Evolutionary conservation across 2,797 vertebrate genomes (phyloP).

Genomic region (Sebastes jordani): DNA sequence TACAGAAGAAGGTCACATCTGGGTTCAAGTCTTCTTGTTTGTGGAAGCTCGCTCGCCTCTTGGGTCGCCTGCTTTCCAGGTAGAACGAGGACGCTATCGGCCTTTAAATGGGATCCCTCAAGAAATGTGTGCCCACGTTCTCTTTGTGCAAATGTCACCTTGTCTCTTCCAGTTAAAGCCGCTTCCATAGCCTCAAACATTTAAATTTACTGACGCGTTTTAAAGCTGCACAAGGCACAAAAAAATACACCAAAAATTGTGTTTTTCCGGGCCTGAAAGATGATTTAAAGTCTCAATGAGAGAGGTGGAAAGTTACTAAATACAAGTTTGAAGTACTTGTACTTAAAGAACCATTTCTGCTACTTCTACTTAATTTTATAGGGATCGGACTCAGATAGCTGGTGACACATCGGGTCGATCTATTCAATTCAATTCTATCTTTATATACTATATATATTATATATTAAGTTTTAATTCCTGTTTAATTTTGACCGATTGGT

Average conservation of each 20-base stretch:
- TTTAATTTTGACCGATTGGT: no score
- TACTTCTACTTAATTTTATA: no score
- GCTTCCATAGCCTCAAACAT: background rate
- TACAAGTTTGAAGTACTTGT: background rate
- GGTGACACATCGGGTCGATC: no score
- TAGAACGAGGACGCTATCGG: no score
- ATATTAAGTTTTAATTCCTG: no score
- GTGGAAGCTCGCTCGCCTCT: background rate
- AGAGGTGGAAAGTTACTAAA: background rate
- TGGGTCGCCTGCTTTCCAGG: no score
- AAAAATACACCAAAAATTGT: background rate
- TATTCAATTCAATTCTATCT: no score
- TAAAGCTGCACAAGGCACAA: slow-evolving; percentile 6
- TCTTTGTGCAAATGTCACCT: background rate
- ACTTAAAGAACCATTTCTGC: background rate
- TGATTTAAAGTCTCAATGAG: background rate
- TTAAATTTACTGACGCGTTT: background rate
- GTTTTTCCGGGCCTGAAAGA: background rate
- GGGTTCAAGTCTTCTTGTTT: background rate
- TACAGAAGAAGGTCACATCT: slow-evolving; percentile 15
- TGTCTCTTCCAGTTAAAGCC: background rate
- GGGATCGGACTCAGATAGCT: no score
- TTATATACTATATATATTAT: no score
- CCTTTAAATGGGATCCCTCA: background rate
- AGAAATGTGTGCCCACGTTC: background rate